Conservation (phyloP, 2,797 vertebrate genomes). For the Okamejei kenojei region DNA sequence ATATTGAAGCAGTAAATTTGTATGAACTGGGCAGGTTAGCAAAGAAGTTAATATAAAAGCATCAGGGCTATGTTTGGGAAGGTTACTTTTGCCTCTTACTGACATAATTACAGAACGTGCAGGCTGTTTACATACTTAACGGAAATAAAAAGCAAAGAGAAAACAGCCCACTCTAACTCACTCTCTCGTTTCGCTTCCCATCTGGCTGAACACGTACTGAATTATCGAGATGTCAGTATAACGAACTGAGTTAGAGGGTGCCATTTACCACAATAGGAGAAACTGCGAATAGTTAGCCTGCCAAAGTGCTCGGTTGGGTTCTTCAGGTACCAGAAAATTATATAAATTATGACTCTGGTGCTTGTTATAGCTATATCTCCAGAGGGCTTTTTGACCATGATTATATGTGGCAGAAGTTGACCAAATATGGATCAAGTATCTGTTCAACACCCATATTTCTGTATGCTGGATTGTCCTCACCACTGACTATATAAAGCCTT, state of each 20-base stretch:
- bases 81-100: neutral
- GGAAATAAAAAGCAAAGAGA: neutral
- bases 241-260: neutral
- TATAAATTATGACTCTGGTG: neutral
- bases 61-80: neutral
- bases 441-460: neutral
- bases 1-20: neutral
- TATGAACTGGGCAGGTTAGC: neutral
- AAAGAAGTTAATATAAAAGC: neutral
- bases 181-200: neutral
- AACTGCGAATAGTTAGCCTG: neutral
- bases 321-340: neutral
- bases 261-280: slow-evolving; percentile 9
- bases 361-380: neutral
- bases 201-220: neutral
- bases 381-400: neutral
- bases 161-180: neutral
- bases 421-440: slow-evolving; percentile 14
- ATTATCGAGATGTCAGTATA: neutral
- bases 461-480: neutral
- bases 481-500: slow-evolving; percentile 24
- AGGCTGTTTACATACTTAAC: neutral
- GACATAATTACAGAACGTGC: neutral
- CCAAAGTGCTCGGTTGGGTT: neutral
- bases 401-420: neutral